A percentile compares a stretch with the other conserved stretches of the same genome.
Conservation (phyloP, 2,888 invertebrate species). For the Cabera pusaria region DNA sequence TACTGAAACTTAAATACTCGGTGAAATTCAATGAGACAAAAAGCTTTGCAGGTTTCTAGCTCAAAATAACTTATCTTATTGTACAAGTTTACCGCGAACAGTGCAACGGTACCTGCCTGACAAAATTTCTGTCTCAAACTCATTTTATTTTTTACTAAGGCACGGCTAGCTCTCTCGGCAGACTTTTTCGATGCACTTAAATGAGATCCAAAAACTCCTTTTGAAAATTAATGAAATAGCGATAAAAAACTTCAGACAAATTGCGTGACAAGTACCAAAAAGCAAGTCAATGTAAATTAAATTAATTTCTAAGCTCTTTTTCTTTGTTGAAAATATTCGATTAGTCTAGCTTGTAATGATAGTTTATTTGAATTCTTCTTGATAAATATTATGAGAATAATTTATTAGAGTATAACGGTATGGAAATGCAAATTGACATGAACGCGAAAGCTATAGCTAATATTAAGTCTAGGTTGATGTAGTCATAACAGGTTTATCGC, state of each 20-base stretch:
- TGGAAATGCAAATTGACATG: too few species aligned
- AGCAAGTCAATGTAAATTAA: conserved; percentile 17
- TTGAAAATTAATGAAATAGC: conserved; percentile 19
- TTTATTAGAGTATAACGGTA: too few species aligned
- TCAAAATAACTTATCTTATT: conserved; percentile 39
- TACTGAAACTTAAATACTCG: conserved; percentile 14
- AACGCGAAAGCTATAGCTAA: background rate
- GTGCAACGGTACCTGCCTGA: conserved; percentile 45
- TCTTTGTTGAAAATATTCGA: conserved; percentile 3
- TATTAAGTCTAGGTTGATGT: conserved; percentile 14
- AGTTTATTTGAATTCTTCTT: too few species aligned
- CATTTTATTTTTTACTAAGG: conserved; percentile 16
- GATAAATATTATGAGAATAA: too few species aligned
- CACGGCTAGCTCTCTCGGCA: conserved; percentile 13
- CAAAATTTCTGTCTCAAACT: conserved; percentile 31
- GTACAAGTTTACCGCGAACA: conserved; percentile 45
- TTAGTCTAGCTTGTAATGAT: conserved; percentile 4
- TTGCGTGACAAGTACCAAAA: conserved; percentile 18
- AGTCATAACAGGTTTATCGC: conserved; percentile 5
- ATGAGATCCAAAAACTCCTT: conserved; percentile 15
- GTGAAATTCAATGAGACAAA: conserved; percentile 30
- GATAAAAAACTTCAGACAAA: conserved; percentile 21
- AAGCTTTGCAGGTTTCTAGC: conserved; percentile 34
- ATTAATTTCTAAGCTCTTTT: conserved; percentile 14
- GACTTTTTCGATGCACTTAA: conserved; percentile 17